Conservation (phyloP, 2,113 vertebrate species). For the Phycodurus eques region DNA sequence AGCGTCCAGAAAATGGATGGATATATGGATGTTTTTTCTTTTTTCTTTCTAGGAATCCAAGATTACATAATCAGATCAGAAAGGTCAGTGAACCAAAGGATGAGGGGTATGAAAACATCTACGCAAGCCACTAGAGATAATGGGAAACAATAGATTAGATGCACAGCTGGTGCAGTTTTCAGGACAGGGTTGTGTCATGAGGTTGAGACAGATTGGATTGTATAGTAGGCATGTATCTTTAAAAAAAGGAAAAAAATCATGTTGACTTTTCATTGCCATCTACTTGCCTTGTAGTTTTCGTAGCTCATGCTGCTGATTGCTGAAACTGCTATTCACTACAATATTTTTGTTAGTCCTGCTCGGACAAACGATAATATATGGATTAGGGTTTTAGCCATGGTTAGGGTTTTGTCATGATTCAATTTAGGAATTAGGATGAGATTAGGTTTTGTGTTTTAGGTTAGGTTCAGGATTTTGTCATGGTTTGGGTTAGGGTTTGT, state of each 20-base stretch:
- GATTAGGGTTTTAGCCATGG: no score
- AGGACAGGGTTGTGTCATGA: no score
- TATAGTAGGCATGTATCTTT: no score
- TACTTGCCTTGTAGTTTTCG: neutral
- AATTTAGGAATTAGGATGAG: no score
- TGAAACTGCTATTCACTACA: neutral
- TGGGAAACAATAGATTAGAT: neutral
- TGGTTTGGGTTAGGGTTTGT: neutral
- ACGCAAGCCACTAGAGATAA: neutral
- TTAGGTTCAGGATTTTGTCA: neutral
- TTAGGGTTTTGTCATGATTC: no score
- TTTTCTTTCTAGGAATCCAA: neutral
- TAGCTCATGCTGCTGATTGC: neutral
- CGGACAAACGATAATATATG: no score
- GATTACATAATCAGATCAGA: neutral
- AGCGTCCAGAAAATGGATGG: no score
- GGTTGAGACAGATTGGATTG: no score
- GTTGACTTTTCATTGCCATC: neutral
- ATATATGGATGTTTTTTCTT: neutral
- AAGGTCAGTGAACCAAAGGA: neutral
- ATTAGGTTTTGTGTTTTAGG: no score
- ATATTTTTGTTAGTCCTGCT: no score
- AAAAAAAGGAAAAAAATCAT: neutral
- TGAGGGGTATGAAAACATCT: neutral
- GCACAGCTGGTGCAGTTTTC: no score